Percentiles rank a stretch among this genome's conserved stretches.
Evolutionary conservation across 2,888 invertebrate genomes (phyloP).

Genomic region (Opisthograptis luteolata): DNA sequence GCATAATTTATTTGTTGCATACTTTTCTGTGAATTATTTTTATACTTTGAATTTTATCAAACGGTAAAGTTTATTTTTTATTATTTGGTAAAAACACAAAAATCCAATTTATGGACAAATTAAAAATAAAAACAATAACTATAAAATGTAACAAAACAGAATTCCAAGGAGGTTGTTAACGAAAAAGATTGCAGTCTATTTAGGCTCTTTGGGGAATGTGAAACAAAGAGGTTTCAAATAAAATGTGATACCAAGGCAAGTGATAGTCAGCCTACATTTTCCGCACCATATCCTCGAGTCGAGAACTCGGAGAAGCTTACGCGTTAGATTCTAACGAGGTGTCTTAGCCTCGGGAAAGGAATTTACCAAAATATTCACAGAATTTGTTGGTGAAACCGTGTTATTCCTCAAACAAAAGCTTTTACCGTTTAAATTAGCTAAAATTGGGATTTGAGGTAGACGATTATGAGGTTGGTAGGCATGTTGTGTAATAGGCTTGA

Average conservation of each 20-base stretch:
- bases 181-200: too few species aligned
- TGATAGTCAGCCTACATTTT: slow-evolving; percentile 38
- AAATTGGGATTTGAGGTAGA: slow-evolving; percentile 18
- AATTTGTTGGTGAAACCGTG: slow-evolving; percentile 29
- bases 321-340: slow-evolving; percentile 38
- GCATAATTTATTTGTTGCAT: too few species aligned
- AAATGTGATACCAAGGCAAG: slow-evolving; percentile 9
- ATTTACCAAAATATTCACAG: slow-evolving; percentile 33
- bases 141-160: too few species aligned
- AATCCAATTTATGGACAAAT: too few species aligned
- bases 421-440: slow-evolving; percentile 24
- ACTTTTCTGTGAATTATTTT: too few species aligned
- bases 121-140: too few species aligned
- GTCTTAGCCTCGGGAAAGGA: slow-evolving; percentile 35
- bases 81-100: too few species aligned
- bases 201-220: too few species aligned
- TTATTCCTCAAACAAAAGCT: slow-evolving; percentile 25
- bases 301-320: slow-evolving; percentile 39
- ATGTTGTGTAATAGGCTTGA: slow-evolving; percentile 13
- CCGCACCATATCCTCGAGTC: slow-evolving; percentile 35
- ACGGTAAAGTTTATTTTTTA: too few species aligned
- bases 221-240: slow-evolving; percentile 24
- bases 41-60: too few species aligned
- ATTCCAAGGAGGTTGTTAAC: slow-evolving; percentile 8
- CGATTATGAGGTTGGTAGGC: slow-evolving; percentile 6